A percentile compares a stretch with the other conserved stretches of the same genome.
Conservation (phyloP, 2,113 vertebrate genomes). For the Mustelus asterias region DNA sequence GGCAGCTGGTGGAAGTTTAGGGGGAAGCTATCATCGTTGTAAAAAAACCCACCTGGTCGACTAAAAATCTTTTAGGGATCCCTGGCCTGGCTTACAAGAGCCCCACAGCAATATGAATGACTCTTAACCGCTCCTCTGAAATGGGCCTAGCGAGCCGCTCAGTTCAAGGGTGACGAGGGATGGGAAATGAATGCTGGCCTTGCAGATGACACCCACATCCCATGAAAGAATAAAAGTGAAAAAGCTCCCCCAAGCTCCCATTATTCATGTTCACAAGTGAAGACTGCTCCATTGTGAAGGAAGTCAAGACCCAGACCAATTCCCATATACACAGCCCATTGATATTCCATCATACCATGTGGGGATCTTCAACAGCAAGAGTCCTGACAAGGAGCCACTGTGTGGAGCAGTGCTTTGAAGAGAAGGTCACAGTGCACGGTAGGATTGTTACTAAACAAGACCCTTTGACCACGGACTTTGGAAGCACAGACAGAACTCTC, state of each 20-base stretch:
- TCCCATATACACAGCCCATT: background rate
- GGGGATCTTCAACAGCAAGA: background rate
- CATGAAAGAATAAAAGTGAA: background rate
- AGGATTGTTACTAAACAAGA: background rate
- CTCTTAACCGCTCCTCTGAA: background rate
- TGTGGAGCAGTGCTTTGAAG: background rate
- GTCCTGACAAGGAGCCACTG: background rate
- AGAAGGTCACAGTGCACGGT: background rate
- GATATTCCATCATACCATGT: background rate
- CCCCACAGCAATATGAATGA: background rate
- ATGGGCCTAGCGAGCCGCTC: background rate
- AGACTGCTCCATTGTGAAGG: background rate
- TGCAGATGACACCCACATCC: background rate
- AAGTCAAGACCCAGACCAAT: background rate
- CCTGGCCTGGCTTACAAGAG: background rate
- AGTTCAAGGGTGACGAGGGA: background rate
- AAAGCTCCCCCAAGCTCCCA: background rate
- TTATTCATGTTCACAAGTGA: background rate
- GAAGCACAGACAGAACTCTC: background rate
- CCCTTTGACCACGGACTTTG: background rate
- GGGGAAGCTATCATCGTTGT: background rate
- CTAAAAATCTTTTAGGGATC: background rate
- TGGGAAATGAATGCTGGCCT: background rate
- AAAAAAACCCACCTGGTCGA: background rate
- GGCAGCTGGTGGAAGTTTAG: background rate